Evolutionary conservation across 2,797 vertebrate genomes (phyloP).

Genomic region (Falco novaeseelandiae): DNA sequence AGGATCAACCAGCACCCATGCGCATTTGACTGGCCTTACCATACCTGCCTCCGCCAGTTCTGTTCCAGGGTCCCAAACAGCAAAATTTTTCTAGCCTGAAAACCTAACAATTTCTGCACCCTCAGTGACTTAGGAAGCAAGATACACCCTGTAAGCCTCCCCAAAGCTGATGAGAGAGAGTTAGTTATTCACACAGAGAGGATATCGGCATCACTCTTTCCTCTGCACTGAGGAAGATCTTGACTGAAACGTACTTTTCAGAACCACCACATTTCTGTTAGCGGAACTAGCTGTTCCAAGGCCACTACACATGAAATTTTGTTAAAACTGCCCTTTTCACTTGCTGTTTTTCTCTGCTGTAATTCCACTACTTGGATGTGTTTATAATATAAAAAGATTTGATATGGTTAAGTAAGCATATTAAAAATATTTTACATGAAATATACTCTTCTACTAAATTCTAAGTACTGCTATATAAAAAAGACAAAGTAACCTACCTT

Average conservation of each 20-base stretch:
- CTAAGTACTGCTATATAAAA: not conserved
- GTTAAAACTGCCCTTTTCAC: not conserved
- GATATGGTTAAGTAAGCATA: not conserved
- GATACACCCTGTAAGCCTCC: not conserved
- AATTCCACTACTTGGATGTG: not conserved
- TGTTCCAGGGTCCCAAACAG: not conserved
- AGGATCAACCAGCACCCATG: not conserved
- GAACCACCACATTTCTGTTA: not conserved
- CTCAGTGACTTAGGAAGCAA: not conserved
- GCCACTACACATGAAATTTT: not conserved
- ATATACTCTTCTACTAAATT: not conserved
- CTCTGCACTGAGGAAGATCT: not conserved
- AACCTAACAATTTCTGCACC: not conserved
- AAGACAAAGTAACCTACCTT: not conserved
- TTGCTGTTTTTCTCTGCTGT: not conserved
- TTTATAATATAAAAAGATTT: not conserved
- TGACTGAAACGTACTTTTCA: slow-evolving; percentile 4
- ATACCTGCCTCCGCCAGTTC: not conserved
- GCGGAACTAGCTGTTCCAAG: slow-evolving; percentile 1
- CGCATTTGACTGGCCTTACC: not conserved
- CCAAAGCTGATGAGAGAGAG: not conserved
- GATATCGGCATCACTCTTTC: not conserved
- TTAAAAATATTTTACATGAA: not conserved
- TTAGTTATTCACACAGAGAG: not conserved
- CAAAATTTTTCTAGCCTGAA: not conserved